Conservation (phyloP, 2,888 invertebrate species). For the Nebria salina region DNA sequence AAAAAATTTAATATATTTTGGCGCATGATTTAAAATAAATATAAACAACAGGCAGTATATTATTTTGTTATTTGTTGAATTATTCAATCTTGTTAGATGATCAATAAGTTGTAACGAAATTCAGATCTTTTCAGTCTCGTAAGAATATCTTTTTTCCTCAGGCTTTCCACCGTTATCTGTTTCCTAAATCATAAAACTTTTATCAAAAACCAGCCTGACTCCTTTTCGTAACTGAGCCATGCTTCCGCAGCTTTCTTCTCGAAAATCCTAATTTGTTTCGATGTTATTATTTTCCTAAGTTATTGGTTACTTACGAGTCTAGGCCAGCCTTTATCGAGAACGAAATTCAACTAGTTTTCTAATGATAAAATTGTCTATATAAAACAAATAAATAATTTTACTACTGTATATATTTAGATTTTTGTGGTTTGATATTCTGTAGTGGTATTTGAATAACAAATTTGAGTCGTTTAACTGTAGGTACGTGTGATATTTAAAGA, state of each 20-base stretch:
- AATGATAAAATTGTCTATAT: too few relatives aligned
- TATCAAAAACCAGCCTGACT: conserved; percentile 20
- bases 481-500: not conserved
- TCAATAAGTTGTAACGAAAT: not conserved
- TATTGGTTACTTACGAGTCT: not conserved
- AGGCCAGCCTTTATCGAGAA: too few relatives aligned
- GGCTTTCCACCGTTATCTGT: conserved; percentile 5
- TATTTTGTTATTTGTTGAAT: not conserved
- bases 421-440: not conserved
- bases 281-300: conserved; percentile 3
- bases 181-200: conserved; percentile 27
- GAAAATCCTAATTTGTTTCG: conserved; percentile 16
- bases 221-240: not conserved
- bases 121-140: not conserved
- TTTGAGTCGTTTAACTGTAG: not conserved
- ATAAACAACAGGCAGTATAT: too few relatives aligned
- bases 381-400: too few relatives aligned
- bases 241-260: not conserved
- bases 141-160: not conserved
- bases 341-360: too few relatives aligned
- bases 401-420: not conserved
- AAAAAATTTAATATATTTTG: too few relatives aligned
- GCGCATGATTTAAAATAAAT: too few relatives aligned
- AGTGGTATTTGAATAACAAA: not conserved
- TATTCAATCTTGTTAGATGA: not conserved